Conservation (phyloP, 2,113 vertebrate species). For the Oreochromis tanganicae region DNA sequence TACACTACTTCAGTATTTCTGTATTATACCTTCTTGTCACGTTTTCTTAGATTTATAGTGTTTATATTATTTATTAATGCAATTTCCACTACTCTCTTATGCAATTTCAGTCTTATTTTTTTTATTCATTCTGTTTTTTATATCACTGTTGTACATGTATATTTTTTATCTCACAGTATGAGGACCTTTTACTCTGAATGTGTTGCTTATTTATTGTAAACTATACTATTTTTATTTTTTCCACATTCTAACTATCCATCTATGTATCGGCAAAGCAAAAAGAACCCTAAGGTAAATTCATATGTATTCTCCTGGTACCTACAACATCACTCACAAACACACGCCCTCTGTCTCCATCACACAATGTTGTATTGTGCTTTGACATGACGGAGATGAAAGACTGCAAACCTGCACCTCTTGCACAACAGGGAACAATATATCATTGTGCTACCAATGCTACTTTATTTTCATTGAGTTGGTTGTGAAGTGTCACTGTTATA, state of each 20-base stretch:
- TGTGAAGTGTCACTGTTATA: neutral
- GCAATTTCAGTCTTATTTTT: neutral
- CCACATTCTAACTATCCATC: neutral
- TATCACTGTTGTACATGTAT: neutral
- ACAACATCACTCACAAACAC: neutral
- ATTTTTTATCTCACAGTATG: neutral
- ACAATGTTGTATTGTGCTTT: neutral
- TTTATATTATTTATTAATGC: neutral
- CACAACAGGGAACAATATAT: neutral
- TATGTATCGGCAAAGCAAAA: neutral
- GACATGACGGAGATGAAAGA: constrained; percentile 3
- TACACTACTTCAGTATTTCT: neutral
- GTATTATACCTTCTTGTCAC: neutral
- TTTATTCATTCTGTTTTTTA: neutral
- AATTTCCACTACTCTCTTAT: neutral
- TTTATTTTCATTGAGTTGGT: neutral
- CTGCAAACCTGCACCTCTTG: neutral
- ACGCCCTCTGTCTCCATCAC: neutral
- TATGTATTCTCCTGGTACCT: neutral
- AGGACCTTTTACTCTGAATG: neutral
- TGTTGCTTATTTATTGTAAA: neutral
- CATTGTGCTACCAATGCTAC: neutral
- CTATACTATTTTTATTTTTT: neutral
- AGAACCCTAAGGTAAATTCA: neutral
- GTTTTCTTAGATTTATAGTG: neutral